phyloP scores from a whole-genome alignment of 2,113 vertebrate species.

The Alexandromys fortis region DNA sequence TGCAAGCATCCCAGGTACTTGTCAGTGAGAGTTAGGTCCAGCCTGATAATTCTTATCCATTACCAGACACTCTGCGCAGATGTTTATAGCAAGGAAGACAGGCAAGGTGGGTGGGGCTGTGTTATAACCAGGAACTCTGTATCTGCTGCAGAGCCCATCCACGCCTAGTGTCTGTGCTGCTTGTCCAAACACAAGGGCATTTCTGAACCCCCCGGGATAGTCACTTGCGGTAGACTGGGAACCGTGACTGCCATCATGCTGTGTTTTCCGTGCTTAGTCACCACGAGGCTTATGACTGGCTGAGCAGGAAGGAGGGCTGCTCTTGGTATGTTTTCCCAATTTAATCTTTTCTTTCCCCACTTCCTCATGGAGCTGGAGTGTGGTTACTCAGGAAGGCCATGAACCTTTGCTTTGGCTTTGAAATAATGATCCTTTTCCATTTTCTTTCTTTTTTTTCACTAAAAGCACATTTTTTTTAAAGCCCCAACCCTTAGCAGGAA shows the following conservation, averaged over 20 bases:
- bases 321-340: background rate
- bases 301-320: background rate
- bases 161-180: background rate
- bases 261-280: background rate
- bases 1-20: background rate
- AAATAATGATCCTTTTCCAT: constrained; percentile 56
- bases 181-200: background rate
- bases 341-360: background rate
- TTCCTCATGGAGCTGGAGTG: constrained; percentile 30
- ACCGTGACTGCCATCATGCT: background rate
- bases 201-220: background rate
- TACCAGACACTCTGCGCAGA: background rate
- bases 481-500: constrained; percentile 59
- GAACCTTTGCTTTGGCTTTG: constrained; percentile 39
- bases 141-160: background rate
- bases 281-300: background rate
- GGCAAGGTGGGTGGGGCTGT: background rate
- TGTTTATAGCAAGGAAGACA: background rate
- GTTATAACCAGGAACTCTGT: background rate
- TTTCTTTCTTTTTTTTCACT: constrained; percentile 76
- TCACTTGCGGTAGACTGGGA: background rate
- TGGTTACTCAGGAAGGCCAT: background rate
- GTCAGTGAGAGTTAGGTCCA: background rate
- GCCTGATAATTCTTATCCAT: background rate
- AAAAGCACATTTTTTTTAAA: constrained; percentile 50